A percentile compares a stretch with the other conserved stretches of the same genome.
These are phyloP conservation scores for Oikopleura vanhoeffeni DNA, from an alignment of 23 tunicate species.

Conservation along the genomic window DNA sequence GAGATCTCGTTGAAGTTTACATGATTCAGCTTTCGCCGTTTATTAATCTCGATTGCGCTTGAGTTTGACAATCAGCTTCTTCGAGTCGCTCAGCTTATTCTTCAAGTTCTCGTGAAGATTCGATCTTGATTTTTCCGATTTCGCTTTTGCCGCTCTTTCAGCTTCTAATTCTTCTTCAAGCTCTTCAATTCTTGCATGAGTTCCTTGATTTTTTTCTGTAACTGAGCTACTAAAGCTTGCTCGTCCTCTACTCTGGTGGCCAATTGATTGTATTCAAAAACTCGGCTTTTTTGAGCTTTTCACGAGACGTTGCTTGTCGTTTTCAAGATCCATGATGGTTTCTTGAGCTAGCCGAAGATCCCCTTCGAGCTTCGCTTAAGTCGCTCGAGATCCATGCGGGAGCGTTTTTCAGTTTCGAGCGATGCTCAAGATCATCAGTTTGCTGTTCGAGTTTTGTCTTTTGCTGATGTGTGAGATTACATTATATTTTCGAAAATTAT, in stretches of 20 bases:
- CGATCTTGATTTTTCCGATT: slow-evolving; percentile 62
- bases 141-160: slow-evolving; percentile 55
- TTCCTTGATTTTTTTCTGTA: background rate
- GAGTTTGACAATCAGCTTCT: slow-evolving; percentile 82
- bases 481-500: no score
- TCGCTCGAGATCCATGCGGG: no score
- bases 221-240: background rate
- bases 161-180: slow-evolving; percentile 74
- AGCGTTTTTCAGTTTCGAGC: no score
- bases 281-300: slow-evolving; percentile 71
- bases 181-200: slow-evolving; percentile 55
- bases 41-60: slow-evolving; percentile 29
- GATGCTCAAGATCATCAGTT: no score
- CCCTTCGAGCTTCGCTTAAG: no score
- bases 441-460: no score
- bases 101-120: slow-evolving; percentile 81
- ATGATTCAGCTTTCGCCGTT: background rate
- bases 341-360: no score
- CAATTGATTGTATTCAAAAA: slow-evolving; percentile 61
- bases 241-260: background rate
- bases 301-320: no score
- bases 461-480: no score
- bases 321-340: no score
- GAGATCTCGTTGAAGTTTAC: slow-evolving; percentile 42
- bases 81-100: slow-evolving; percentile 72